phyloP scores from a whole-genome alignment of 1,140 invertebrate genomes.

The Scylla paramamosain region DNA sequence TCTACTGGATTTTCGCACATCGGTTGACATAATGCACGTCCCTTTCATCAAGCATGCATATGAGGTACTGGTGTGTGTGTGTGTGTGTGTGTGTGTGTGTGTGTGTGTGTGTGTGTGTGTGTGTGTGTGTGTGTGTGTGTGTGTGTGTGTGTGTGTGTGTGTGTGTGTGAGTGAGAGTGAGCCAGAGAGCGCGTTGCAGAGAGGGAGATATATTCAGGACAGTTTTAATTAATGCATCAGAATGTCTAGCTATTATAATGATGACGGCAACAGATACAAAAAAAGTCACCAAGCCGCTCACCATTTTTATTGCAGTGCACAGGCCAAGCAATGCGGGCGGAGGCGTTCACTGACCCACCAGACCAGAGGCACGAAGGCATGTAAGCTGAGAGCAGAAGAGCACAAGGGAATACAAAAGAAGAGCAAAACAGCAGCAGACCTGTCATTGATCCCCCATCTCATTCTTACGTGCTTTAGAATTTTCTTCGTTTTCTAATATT shows the following conservation, averaged over 20 bases:
- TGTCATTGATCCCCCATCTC: too few species aligned
- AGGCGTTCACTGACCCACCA: background rate
- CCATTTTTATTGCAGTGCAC: background rate
- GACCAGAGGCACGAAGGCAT: background rate
- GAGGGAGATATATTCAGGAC: background rate
- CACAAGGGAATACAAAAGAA: background rate
- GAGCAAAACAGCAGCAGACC: background rate
- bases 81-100: too few species aligned
- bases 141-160: too few species aligned
- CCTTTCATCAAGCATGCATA: too few species aligned
- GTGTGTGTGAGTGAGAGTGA: too few species aligned
- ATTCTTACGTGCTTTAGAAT: too few species aligned
- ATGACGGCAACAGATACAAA: background rate
- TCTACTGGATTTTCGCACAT: too few species aligned
- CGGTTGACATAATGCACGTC: too few species aligned
- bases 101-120: too few species aligned
- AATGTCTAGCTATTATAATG: background rate
- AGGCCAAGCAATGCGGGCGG: background rate
- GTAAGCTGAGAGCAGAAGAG: background rate
- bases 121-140: too few species aligned
- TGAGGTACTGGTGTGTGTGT: too few species aligned
- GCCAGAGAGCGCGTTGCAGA: background rate
- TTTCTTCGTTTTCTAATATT: too few species aligned
- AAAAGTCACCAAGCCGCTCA: background rate
- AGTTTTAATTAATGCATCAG: slow-evolving; percentile 5